A percentile compares a stretch with the other conserved stretches of the same genome.
Conservation (phyloP, 2,113 vertebrate genomes). For the Sinocyclocheilus anophthalmus region DNA sequence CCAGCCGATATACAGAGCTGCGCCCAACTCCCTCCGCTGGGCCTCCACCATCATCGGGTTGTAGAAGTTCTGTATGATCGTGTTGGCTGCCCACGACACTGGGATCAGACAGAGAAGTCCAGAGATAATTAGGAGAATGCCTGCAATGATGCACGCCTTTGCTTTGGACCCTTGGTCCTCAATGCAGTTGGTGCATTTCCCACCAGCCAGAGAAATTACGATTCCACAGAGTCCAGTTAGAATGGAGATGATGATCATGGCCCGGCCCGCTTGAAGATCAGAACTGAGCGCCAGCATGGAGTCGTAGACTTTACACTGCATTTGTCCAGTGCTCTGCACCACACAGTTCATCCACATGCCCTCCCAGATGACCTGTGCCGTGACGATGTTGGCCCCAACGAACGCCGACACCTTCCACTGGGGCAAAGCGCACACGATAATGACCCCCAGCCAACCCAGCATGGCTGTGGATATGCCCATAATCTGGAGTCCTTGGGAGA, state of each 20-base stretch:
- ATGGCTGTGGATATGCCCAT: constrained; percentile 63
- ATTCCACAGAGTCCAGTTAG: too few relatives aligned
- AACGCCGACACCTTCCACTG: constrained; percentile 78
- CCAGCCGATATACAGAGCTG: constrained; percentile 91
- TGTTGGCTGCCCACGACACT: constrained; percentile 87
- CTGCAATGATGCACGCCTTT: constrained; percentile 67
- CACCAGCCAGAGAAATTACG: too few relatives aligned
- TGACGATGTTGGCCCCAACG: constrained; percentile 76
- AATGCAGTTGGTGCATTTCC: constrained; percentile 58
- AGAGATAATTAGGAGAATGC: constrained; percentile 67
- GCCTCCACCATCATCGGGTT: constrained; percentile 59
- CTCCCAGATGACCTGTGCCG: constrained; percentile 76
- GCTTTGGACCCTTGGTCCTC: constrained; percentile 83
- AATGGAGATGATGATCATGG: constrained; percentile 87
- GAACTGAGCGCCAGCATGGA: constrained; percentile 72
- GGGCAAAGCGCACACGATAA: constrained; percentile 74
- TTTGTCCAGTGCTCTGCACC: constrained; percentile 81
- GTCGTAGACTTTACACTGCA: constrained; percentile 80
- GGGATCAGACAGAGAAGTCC: constrained; percentile 74
- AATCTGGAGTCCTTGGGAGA: constrained; percentile 74
- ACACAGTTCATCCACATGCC: constrained; percentile 87
- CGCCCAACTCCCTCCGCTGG: constrained; percentile 77
- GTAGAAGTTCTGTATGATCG: constrained; percentile 87
- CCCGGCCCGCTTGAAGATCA: constrained; percentile 91
- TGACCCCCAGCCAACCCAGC: constrained; percentile 72